Evolutionary conservation across 35 echinoderm and acorn worm genomes (phyloP), one percentile per base, ranked within the genome.

Genomic region (Chiridota heheva): DNA sequence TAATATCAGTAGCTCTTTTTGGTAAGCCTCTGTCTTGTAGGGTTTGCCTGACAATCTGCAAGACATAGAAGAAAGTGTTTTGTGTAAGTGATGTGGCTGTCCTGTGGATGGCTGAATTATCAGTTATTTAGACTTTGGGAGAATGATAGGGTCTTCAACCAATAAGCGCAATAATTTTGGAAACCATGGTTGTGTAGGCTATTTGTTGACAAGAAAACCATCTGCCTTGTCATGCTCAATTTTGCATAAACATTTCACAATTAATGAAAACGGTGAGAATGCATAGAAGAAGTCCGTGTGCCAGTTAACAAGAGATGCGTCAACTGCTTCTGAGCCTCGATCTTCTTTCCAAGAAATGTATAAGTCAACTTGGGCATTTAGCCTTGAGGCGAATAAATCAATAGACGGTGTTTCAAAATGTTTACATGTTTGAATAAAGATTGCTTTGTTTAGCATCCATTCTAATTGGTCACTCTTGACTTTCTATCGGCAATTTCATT

Each of bases 321-420:
- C 60, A 37, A 88, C 69, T 42, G 10, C 10, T 30, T 77, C 44
- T 2, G 78, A 84, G 12, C 63, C 69, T 58, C 78, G 90, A 22
- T 88, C 90, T 7, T 84, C 84, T 28, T 58, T 18, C 90, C 84
- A 87, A 17, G 90, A 74, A 4, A 87, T 36, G 41, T 77, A 93
- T 33, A 18, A 22, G 0, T 58, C 56, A 7, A 93, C 16, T 53
- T 83, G 76, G 20, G 27, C 60, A 43, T 93, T 87, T 4, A 93
- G 53, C 17, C 84, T 12, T 27, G 90, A 82, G 43, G 84, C 84
- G 76, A 87, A 93, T 40, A 87, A 61, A 32, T 93, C 84, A 57
- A 87, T 58, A 37, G 73, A 25, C 38, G 78, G 84, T 7, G 4
- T n/a, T 16, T 61, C 84, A 43, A 42, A 74, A n/a, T 51, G 20